Evolutionary conservation across 1,140 invertebrate species (phyloP).

Genomic region (Drosophila elegans): DNA sequence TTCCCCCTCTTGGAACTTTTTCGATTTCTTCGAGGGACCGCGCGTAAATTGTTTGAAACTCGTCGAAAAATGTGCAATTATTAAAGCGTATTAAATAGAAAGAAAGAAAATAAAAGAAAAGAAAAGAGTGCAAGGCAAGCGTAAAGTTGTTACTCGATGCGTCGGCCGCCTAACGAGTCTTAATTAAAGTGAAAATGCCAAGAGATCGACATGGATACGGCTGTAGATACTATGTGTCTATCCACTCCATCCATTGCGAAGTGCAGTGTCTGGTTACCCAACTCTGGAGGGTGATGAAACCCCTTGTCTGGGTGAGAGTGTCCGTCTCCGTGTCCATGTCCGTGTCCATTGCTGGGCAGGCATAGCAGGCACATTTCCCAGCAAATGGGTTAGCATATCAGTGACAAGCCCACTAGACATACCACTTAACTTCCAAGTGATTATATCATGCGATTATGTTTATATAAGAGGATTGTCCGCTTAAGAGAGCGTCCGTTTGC

Average conservation of each 20-base stretch:
- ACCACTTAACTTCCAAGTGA: neutral
- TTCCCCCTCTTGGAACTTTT: constrained; percentile 32
- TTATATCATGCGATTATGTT: neutral
- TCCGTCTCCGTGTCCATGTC: neutral
- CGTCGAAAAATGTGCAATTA: constrained; percentile 55
- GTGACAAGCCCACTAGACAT: neutral
- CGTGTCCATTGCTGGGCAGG: neutral
- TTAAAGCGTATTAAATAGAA: constrained; percentile 46
- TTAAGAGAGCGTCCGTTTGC: neutral
- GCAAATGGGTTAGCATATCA: neutral
- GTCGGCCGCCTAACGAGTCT: constrained; percentile 50
- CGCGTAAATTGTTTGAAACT: constrained; percentile 24
- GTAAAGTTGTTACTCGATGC: constrained; percentile 49
- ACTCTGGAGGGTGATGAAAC: constrained; percentile 17
- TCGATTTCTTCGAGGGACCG: constrained; percentile 47
- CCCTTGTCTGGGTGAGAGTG: neutral
- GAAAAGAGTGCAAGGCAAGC: constrained; percentile 43
- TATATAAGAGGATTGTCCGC: neutral
- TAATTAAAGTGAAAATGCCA: constrained; percentile 56
- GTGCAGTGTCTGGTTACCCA: constrained; percentile 35
- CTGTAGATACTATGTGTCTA: constrained; percentile 9
- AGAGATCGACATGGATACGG: constrained; percentile 48
- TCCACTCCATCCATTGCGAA: constrained; percentile 17
- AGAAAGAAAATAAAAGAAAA: constrained; percentile 15
- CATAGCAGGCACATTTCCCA: neutral